Evolutionary conservation across 2,113 vertebrate species (phyloP).

Genomic region (Macrotus californicus): DNA sequence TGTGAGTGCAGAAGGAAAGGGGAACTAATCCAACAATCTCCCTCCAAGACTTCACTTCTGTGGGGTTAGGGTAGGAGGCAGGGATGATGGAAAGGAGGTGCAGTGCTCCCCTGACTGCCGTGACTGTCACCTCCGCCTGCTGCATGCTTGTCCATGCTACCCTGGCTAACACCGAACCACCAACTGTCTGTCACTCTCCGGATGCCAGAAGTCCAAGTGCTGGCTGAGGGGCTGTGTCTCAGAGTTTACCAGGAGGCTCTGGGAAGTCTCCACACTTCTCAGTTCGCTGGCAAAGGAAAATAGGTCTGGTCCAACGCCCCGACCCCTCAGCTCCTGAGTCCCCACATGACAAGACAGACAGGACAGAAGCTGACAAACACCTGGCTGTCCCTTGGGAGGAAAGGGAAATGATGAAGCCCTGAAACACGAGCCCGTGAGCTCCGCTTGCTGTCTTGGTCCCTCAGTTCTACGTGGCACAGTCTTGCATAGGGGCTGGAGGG

Average conservation of each 20-base stretch:
- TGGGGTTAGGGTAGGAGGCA: neutral
- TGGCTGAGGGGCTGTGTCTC: neutral
- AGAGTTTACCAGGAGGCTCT: neutral
- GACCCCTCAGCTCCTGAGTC: neutral
- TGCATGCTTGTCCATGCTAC: fast-evolving
- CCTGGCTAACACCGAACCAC: neutral
- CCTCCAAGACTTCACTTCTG: neutral
- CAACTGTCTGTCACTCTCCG: too few relatives aligned
- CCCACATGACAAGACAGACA: neutral
- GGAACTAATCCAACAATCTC: neutral
- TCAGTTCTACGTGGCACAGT: neutral
- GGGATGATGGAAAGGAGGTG: neutral
- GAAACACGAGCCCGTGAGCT: neutral
- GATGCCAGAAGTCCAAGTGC: neutral
- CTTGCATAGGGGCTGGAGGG: neutral
- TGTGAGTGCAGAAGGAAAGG: neutral
- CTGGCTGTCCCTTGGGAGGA: neutral
- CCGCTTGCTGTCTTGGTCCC: neutral
- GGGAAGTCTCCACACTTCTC: neutral
- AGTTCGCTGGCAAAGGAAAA: neutral
- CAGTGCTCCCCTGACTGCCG: neutral
- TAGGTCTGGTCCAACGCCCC: neutral
- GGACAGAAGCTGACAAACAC: neutral
- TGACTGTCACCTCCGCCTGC: neutral
- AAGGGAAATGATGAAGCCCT: too few relatives aligned